Conservation (phyloP, 2,888 invertebrate genomes). For the Selenia dentaria region DNA sequence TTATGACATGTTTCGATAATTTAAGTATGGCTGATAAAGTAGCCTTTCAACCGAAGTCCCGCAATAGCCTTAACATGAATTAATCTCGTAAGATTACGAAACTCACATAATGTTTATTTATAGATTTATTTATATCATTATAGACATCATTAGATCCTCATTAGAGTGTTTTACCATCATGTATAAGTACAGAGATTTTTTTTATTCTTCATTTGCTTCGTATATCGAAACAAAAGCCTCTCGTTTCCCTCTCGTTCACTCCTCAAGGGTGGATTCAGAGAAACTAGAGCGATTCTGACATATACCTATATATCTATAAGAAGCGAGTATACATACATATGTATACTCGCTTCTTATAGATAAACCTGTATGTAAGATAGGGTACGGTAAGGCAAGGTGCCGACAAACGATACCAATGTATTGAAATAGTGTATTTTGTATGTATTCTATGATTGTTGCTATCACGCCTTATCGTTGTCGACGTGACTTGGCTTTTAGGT, state of each 20-base stretch:
- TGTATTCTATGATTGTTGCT: constrained; percentile 25
- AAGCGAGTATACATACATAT: not conserved
- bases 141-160: too few species aligned
- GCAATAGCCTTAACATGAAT: too few species aligned
- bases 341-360: not conserved
- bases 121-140: too few species aligned
- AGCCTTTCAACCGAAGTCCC: too few species aligned
- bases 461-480: constrained; percentile 14
- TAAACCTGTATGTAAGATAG: constrained; percentile 14
- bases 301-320: too few species aligned
- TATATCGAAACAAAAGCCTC: not conserved
- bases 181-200: too few species aligned
- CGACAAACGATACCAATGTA: constrained; percentile 24
- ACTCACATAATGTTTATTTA: too few species aligned
- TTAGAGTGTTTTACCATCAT: too few species aligned
- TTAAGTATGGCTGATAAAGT: too few species aligned
- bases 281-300: not conserved
- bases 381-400: constrained; percentile 15
- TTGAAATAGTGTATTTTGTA: constrained; percentile 26
- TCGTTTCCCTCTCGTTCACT: not conserved
- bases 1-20: too few species aligned
- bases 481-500: constrained; percentile 26
- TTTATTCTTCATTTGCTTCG: not conserved
- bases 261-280: constrained; percentile 11
- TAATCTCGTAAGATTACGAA: too few species aligned